Conservation (phyloP, 1,140 invertebrate species). For the Drosophila arawakana region DNA sequence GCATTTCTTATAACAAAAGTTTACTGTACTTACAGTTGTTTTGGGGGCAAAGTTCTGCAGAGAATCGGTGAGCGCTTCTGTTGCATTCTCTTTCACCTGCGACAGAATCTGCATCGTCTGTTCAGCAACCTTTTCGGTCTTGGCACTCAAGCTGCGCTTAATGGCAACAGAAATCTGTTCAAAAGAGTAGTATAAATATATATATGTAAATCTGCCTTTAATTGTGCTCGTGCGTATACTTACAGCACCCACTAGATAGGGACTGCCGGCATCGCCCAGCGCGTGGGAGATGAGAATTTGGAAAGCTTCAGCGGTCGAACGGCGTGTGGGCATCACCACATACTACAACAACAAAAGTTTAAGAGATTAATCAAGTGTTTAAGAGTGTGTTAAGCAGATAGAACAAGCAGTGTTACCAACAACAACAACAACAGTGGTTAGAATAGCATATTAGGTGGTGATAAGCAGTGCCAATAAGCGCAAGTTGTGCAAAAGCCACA, state of each 20-base stretch:
- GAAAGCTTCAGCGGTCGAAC: constrained; percentile 97
- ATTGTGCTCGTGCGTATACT: constrained; percentile 80
- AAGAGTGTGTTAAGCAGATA: neutral
- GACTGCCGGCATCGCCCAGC: constrained; percentile 96
- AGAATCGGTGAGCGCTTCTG: neutral
- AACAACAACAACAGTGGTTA: constrained; percentile 23
- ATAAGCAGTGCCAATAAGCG: constrained; percentile 29
- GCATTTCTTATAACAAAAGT: neutral
- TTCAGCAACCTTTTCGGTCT: constrained; percentile 16
- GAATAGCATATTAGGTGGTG: constrained; percentile 13
- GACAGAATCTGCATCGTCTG: constrained; percentile 59
- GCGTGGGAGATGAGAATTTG: constrained; percentile 97
- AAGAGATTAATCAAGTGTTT: neutral
- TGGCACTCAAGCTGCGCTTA: constrained; percentile 81
- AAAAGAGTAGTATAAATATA: neutral
- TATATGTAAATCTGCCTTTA: neutral
- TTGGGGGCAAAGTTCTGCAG: neutral
- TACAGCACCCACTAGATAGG: constrained; percentile 96
- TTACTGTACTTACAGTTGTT: neutral
- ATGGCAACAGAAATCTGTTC: constrained; percentile 89
- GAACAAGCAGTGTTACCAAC: constrained; percentile 50
- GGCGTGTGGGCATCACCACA: constrained; percentile 94
- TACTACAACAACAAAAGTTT: constrained; percentile 87
- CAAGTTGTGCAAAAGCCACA: constrained; percentile 20
- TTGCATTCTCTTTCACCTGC: constrained; percentile 51